A percentile compares a stretch with the other conserved stretches of the same genome.
phyloP scores from a whole-genome alignment of 1,140 invertebrate species.

The Drosophila littoralis region DNA sequence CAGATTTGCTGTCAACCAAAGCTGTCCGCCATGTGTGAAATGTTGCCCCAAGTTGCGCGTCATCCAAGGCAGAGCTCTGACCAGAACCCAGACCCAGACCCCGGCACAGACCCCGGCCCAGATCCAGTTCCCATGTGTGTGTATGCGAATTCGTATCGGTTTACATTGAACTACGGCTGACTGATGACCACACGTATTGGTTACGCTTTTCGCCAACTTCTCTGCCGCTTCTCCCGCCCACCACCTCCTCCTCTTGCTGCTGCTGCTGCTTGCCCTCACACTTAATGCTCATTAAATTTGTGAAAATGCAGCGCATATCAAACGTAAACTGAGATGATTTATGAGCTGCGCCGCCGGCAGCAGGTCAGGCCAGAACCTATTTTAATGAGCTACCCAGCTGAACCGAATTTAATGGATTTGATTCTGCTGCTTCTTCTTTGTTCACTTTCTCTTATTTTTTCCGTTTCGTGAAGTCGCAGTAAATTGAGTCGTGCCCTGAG shows the following conservation, averaged over 20 bases:
- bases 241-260: background rate
- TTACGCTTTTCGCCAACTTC: conserved; percentile 31
- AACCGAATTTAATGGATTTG: conserved; percentile 58
- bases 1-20: conserved; percentile 76
- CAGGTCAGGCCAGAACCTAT: conserved; percentile 17
- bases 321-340: conserved; percentile 51
- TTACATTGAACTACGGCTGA: conserved; percentile 77
- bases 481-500: background rate
- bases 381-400: conserved; percentile 66
- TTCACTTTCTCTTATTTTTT: background rate
- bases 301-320: conserved; percentile 54
- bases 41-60: conserved; percentile 30
- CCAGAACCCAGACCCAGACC: conserved; percentile 11
- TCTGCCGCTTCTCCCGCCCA: background rate
- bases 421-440: background rate
- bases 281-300: conserved; percentile 76
- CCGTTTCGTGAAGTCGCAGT: background rate
- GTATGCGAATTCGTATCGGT: conserved; percentile 51
- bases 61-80: conserved; percentile 2
- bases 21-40: conserved; percentile 50
- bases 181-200: conserved; percentile 66
- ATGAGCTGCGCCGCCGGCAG: conserved; percentile 27
- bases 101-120: conserved; percentile 8
- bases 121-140: conserved; percentile 7
- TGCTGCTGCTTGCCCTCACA: conserved; percentile 36